phyloP scores from a whole-genome alignment of 2,113 vertebrate genomes.

The Sclerurus mexicanus region DNA sequence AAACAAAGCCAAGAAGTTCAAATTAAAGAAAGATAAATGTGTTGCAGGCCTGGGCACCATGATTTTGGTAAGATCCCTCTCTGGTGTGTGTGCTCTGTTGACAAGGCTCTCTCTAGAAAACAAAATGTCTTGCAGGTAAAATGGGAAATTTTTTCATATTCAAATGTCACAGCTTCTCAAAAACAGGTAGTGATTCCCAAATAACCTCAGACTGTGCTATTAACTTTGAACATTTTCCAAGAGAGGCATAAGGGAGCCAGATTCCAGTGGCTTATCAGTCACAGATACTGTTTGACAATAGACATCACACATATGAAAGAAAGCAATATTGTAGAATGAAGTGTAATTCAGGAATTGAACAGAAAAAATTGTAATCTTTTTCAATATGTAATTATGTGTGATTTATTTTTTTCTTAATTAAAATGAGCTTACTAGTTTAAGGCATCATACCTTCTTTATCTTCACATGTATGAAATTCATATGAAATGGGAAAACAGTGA shows the following conservation, averaged over 20 bases:
- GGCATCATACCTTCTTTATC: background rate
- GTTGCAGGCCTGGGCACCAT: background rate
- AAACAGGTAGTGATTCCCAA: background rate
- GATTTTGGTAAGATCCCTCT: background rate
- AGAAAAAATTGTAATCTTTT: background rate
- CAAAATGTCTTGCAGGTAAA: background rate
- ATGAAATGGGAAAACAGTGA: background rate
- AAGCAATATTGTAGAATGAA: background rate
- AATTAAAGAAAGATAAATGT: background rate
- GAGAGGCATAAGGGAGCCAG: background rate
- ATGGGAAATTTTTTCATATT: background rate
- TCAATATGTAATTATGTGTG: background rate
- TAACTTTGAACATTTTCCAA: background rate
- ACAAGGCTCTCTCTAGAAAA: background rate
- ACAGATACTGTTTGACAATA: background rate
- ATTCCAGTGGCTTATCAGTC: background rate
- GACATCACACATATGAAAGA: background rate
- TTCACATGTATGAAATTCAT: background rate
- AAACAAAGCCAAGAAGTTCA: background rate
- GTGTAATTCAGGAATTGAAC: background rate
- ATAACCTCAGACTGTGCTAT: background rate
- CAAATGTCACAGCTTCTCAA: background rate
- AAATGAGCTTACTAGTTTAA: background rate
- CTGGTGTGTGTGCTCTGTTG: background rate
- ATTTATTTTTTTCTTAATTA: background rate